A percentile compares a stretch with the other conserved stretches of the same genome.
Evolutionary conservation across 2,888 invertebrate species (phyloP).

Genomic region (Hedychridium roseum): DNA sequence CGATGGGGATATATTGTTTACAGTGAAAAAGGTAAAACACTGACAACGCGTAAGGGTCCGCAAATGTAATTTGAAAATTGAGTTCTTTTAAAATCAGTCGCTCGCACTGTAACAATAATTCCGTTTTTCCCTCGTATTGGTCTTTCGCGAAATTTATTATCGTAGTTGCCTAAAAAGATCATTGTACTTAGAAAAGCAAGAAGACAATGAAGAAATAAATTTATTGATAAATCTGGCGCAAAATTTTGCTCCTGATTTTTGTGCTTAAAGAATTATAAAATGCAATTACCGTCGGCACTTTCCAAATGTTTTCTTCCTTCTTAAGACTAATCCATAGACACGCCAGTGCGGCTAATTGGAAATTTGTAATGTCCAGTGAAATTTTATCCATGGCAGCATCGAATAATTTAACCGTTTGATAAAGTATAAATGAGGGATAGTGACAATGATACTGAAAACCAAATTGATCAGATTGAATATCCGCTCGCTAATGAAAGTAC

Average conservation of each 20-base stretch:
- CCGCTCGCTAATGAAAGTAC: not conserved
- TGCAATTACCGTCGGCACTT: slow-evolving; percentile 37
- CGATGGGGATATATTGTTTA: slow-evolving; percentile 5
- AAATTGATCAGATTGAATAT: not conserved
- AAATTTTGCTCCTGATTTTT: no score
- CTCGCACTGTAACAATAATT: slow-evolving; percentile 37
- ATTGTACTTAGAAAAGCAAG: not conserved
- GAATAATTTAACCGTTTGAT: slow-evolving; percentile 48
- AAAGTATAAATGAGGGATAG: slow-evolving; percentile 38
- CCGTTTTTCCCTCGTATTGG: slow-evolving; percentile 21
- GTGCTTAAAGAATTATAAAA: not conserved
- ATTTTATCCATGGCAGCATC: slow-evolving; percentile 41
- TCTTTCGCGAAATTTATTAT: slow-evolving; percentile 37
- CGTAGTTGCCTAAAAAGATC: slow-evolving; percentile 29
- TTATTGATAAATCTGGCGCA: no score
- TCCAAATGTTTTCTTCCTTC: slow-evolving; percentile 28
- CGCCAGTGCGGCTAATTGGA: slow-evolving; percentile 43
- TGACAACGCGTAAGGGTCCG: slow-evolving; percentile 43
- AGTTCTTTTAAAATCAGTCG: slow-evolving; percentile 35
- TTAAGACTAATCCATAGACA: slow-evolving; percentile 50
- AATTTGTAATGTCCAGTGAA: slow-evolving; percentile 12
- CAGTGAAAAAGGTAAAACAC: slow-evolving; percentile 28
- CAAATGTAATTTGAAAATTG: slow-evolving; percentile 43
- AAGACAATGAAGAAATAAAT: not conserved
- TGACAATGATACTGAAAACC: slow-evolving; percentile 35